Conservation (phyloP, 2,888 invertebrate species). For the Apoda limacodes region DNA sequence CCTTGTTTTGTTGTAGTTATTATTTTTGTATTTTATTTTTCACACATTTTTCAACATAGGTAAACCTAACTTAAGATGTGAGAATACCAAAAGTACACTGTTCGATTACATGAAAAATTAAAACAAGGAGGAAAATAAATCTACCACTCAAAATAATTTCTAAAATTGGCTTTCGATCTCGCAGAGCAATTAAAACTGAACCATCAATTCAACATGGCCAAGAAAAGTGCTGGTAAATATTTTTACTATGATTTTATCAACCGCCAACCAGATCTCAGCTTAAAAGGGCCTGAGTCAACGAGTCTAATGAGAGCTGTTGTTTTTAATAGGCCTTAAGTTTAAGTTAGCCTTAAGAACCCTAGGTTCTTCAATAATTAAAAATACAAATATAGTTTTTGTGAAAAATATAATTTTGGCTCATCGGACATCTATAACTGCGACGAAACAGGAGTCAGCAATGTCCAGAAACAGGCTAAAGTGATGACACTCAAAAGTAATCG, state of each 20-base stretch:
- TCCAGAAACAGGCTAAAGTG: constrained; percentile 20
- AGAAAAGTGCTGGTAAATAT: constrained; percentile 7
- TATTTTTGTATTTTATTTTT: too few species aligned
- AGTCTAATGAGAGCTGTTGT: constrained; percentile 17
- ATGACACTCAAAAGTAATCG: constrained; percentile 14
- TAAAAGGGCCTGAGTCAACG: constrained; percentile 19
- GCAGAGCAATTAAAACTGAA: not conserved
- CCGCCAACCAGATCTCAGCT: constrained; percentile 11
- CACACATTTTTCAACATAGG: too few species aligned
- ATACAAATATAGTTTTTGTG: constrained; percentile 10
- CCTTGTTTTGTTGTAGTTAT: too few species aligned
- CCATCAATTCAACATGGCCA: constrained; percentile 1
- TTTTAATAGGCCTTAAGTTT: constrained; percentile 21
- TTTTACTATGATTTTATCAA: constrained; percentile 11
- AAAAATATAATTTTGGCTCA: constrained; percentile 17
- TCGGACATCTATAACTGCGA: constrained; percentile 22
- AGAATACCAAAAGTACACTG: too few species aligned
- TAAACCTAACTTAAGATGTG: too few species aligned
- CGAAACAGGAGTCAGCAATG: constrained; percentile 20
- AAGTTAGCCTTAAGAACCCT: constrained; percentile 16
- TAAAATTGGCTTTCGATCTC: not conserved
- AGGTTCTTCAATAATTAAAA: not conserved
- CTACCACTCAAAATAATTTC: constrained; percentile 1
- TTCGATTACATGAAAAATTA: too few species aligned
- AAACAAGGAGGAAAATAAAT: too few species aligned